These are phyloP conservation scores for Lathamus discolor DNA, from an alignment of 2,113 vertebrate species.

Conservation along the genomic window DNA sequence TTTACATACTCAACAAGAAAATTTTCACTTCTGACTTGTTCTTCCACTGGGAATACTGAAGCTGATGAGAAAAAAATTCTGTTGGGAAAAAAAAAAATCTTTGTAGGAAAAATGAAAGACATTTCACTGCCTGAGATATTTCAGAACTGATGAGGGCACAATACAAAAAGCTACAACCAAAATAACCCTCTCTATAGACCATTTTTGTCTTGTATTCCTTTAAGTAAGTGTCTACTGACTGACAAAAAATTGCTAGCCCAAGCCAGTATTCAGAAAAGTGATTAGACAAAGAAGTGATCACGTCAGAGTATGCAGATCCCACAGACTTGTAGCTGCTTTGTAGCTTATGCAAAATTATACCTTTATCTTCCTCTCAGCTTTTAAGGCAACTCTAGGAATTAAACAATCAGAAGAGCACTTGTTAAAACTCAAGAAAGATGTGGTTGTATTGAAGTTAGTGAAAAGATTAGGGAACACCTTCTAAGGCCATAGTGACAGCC, in stretches of 20 bases:
- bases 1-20: neutral
- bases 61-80: neutral
- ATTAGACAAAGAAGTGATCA: neutral
- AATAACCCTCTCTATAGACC: neutral
- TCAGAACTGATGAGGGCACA: neutral
- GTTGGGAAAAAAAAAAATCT: neutral
- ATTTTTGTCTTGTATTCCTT: neutral
- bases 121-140: neutral
- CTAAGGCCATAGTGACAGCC: neutral
- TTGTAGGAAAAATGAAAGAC: neutral
- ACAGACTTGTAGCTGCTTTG: neutral
- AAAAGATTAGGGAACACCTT: neutral
- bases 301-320: accelerated
- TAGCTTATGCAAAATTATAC: neutral
- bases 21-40: neutral
- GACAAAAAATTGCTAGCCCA: neutral
- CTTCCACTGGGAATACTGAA: neutral
- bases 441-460: neutral
- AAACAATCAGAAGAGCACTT: neutral
- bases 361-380: neutral
- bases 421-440: neutral
- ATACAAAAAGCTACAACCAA: neutral
- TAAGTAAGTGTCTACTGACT: neutral
- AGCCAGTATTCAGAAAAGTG: neutral
- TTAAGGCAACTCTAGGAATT: neutral